phyloP scores from a whole-genome alignment of 2,888 invertebrate genomes.

The Platycheirus albimanus region DNA sequence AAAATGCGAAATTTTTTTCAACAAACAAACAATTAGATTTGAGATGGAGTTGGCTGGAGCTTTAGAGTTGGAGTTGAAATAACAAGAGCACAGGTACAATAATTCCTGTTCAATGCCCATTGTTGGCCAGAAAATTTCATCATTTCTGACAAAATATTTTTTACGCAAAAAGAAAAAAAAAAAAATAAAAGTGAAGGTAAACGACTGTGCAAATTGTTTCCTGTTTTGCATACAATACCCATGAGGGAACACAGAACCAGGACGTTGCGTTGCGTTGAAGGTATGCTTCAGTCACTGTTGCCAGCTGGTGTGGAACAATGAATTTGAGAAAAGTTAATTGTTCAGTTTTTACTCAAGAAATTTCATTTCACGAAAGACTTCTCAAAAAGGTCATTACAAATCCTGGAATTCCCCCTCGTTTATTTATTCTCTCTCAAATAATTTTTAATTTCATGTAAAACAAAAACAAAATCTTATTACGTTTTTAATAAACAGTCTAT shows the following conservation, averaged over 20 bases:
- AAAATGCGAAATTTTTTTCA: constrained; percentile 52
- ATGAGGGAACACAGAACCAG: constrained; percentile 4
- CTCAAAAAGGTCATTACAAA: no score
- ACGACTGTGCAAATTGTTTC: constrained; percentile 47
- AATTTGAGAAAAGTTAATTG: neutral
- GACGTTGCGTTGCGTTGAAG: no score
- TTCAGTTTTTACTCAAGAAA: neutral
- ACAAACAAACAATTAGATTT: constrained; percentile 42
- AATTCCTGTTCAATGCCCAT: constrained; percentile 30
- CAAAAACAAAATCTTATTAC: no score
- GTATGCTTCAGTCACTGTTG: no score
- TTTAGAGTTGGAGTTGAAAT: neutral
- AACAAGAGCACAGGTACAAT: constrained; percentile 7
- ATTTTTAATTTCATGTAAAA: no score
- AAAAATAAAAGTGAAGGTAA: constrained; percentile 7
- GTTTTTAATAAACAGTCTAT: no score
- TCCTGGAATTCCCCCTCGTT: no score
- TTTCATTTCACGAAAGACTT: neutral
- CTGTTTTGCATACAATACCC: constrained; percentile 30
- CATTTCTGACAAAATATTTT: constrained; percentile 18
- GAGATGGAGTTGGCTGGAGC: neutral
- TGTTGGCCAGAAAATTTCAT: constrained; percentile 30
- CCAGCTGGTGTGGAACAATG: neutral
- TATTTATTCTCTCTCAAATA: no score
- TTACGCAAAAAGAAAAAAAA: constrained; percentile 46